Evolutionary conservation across 2,888 invertebrate species (phyloP).

Genomic region (Lamellibrachia columna): DNA sequence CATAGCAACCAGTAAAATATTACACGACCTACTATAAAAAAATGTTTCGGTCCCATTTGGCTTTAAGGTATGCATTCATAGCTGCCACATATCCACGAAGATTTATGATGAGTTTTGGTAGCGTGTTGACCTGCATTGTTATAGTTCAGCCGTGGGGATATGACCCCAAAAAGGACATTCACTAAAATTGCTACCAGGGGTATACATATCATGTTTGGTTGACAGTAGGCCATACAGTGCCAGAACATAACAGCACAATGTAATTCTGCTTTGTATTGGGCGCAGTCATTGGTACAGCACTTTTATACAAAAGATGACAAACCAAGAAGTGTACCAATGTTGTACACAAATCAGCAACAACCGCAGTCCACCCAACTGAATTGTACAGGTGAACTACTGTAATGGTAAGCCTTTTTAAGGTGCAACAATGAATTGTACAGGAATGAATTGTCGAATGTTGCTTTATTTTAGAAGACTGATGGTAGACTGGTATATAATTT

Average conservation of each 20-base stretch:
- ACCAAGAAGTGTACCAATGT: neutral
- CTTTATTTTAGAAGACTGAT: neutral
- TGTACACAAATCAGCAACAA: neutral
- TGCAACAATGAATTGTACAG: slow-evolving; percentile 3
- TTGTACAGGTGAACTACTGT: neutral
- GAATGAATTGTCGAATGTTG: slow-evolving; percentile 16
- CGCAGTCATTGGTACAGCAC: neutral
- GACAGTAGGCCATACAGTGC: neutral
- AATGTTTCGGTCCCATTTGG: neutral
- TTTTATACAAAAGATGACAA: neutral
- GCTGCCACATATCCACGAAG: neutral
- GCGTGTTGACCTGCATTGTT: neutral
- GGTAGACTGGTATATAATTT: slow-evolving; percentile 3
- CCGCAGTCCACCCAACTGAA: neutral
- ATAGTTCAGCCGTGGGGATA: neutral
- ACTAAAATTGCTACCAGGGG: neutral
- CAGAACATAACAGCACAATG: neutral
- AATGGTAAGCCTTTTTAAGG: neutral
- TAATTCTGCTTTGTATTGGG: neutral
- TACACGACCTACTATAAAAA: neutral
- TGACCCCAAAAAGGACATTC: neutral
- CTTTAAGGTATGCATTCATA: neutral
- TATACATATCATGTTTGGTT: slow-evolving; percentile 13
- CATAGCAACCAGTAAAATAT: neutral
- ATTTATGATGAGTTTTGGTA: neutral